These are phyloP conservation scores for Dermolepida albohirtum DNA, from an alignment of 2,888 invertebrate genomes.

Conservation along the genomic window DNA sequence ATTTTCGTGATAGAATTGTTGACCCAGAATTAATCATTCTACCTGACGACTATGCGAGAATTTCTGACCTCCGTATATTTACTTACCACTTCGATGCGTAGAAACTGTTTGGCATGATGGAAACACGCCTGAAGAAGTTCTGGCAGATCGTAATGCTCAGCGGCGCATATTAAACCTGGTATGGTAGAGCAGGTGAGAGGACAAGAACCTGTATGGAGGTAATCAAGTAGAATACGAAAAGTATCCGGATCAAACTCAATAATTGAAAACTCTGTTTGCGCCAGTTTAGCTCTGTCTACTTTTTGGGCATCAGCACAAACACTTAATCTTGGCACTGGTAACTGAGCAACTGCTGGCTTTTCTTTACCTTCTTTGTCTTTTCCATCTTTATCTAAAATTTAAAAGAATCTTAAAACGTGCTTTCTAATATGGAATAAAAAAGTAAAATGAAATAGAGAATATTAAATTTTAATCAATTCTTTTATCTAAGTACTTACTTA, in stretches of 20 bases:
- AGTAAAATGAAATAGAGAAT: too few relatives aligned
- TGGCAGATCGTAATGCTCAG: slow-evolving; percentile 93
- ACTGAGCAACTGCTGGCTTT: slow-evolving; percentile 76
- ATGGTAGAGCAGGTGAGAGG: slow-evolving; percentile 92
- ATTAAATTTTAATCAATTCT: too few relatives aligned
- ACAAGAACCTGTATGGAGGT: slow-evolving; percentile 93
- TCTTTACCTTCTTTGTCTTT: slow-evolving; percentile 85
- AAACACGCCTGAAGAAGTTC: slow-evolving; percentile 94
- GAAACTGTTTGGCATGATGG: slow-evolving; percentile 94
- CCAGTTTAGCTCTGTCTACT: slow-evolving; percentile 90
- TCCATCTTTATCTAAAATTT: slow-evolving; percentile 78
- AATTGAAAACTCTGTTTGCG: slow-evolving; percentile 95
- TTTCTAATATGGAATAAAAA: too few relatives aligned
- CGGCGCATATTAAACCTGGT: slow-evolving; percentile 92
- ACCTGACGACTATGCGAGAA: too few relatives aligned
- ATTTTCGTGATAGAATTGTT: too few relatives aligned
- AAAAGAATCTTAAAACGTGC: too few relatives aligned
- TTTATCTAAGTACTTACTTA: too few relatives aligned
- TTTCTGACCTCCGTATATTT: too few relatives aligned
- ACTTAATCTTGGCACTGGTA: slow-evolving; percentile 88
- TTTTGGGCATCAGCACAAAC: slow-evolving; percentile 95
- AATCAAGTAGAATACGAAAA: slow-evolving; percentile 89
- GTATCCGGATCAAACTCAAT: slow-evolving; percentile 96
- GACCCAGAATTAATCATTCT: too few relatives aligned
- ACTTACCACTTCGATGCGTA: slow-evolving; percentile 88